Evolutionary conservation across 2,888 invertebrate genomes (phyloP).

Genomic region (Melanostoma scalare): DNA sequence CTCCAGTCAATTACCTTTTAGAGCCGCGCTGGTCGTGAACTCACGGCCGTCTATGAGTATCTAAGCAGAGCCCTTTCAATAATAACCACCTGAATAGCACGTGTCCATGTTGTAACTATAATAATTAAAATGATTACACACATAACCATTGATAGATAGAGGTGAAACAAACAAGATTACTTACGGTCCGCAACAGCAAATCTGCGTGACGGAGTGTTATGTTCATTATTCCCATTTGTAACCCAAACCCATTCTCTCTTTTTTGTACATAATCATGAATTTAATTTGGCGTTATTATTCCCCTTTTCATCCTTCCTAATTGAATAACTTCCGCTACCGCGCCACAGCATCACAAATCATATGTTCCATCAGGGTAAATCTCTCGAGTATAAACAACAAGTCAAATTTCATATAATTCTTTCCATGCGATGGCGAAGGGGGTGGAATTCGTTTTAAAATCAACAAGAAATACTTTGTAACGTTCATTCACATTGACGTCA

Average conservation of each 20-base stretch:
- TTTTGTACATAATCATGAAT: slow-evolving; percentile 59
- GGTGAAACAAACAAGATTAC: slow-evolving; percentile 67
- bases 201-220: slow-evolving; percentile 51
- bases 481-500: slow-evolving; percentile 34
- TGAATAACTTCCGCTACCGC: slow-evolving; percentile 62
- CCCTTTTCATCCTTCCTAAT: slow-evolving; percentile 50
- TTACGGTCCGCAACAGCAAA: slow-evolving; percentile 32
- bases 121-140: slow-evolving; percentile 72
- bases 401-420: not conserved
- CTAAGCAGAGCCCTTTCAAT: slow-evolving; percentile 22
- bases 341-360: slow-evolving; percentile 69
- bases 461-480: slow-evolving; percentile 23
- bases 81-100: slow-evolving; percentile 61
- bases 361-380: slow-evolving; percentile 65
- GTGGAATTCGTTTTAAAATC: slow-evolving; percentile 14
- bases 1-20: slow-evolving; percentile 37
- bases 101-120: slow-evolving; percentile 63
- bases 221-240: slow-evolving; percentile 40
- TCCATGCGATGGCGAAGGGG: slow-evolving; percentile 2
- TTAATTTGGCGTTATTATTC: slow-evolving; percentile 72
- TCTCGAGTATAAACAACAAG: slow-evolving; percentile 47
- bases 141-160: slow-evolving; percentile 37
- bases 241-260: slow-evolving; percentile 23
- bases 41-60: not conserved
- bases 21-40: not conserved